Conservation (phyloP, 1,140 invertebrate species). For the Berghia stephanieae region DNA sequence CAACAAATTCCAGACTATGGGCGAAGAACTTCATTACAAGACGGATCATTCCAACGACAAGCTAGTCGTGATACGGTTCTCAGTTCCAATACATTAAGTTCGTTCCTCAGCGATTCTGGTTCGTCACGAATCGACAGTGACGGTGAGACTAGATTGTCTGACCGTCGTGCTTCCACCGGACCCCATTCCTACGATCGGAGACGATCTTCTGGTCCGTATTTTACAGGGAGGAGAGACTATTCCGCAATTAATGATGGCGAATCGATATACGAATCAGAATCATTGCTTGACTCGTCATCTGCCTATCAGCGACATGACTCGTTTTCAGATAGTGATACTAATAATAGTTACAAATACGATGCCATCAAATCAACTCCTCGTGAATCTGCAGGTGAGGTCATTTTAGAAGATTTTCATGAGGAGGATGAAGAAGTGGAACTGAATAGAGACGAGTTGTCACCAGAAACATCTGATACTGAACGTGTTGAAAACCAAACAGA, state of each 20-base stretch:
- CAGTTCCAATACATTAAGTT: slow-evolving; percentile 40
- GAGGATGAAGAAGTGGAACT: too few species aligned
- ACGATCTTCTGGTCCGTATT: not conserved
- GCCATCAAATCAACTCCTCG: too few species aligned
- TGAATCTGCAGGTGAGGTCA: too few species aligned
- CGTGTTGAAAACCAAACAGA: too few species aligned
- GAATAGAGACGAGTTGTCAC: too few species aligned
- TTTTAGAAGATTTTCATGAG: too few species aligned
- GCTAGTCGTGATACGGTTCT: slow-evolving; percentile 36
- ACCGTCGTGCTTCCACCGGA: not conserved
- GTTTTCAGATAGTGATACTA: too few species aligned
- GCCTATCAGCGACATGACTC: too few species aligned
- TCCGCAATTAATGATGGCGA: not conserved
- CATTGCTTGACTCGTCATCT: not conserved
- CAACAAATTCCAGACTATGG: slow-evolving; percentile 23
- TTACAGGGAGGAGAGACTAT: too few species aligned
- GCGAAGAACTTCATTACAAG: slow-evolving; percentile 5
- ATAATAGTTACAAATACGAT: too few species aligned
- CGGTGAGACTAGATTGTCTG: slow-evolving; percentile 11
- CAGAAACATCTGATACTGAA: too few species aligned
- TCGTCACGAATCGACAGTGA: slow-evolving; percentile 37
- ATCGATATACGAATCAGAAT: not conserved
- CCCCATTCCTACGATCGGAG: not conserved
- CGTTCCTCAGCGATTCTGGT: slow-evolving; percentile 40
- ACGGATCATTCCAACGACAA: slow-evolving; percentile 30